Evolutionary conservation across 1,140 invertebrate genomes (phyloP).

Genomic region (Drosophila bocki): DNA sequence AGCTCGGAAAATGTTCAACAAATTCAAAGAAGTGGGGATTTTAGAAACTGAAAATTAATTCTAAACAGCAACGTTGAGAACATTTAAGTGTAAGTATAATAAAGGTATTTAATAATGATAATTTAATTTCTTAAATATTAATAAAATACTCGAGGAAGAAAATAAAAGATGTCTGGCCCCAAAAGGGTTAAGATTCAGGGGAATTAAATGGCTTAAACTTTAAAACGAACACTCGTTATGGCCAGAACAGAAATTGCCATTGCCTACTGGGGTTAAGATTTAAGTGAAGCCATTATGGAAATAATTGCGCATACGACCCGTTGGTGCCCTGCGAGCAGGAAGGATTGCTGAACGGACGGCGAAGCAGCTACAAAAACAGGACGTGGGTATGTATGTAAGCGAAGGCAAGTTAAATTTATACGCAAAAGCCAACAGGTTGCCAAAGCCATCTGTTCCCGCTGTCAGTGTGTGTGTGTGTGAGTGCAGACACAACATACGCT

Average conservation of each 20-base stretch:
- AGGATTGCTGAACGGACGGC: slow-evolving; percentile 11
- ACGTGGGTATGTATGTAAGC: slow-evolving; percentile 12
- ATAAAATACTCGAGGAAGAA: not conserved
- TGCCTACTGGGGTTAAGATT: slow-evolving; percentile 34
- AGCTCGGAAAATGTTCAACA: not conserved
- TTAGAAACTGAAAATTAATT: no score
- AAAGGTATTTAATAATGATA: accelerated
- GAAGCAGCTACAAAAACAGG: slow-evolving; percentile 13
- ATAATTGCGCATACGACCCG: slow-evolving; percentile 50
- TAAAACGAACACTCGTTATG: not conserved
- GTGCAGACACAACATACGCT: slow-evolving; percentile 12
- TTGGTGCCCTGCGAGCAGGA: slow-evolving; percentile 33
- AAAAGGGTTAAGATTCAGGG: not conserved
- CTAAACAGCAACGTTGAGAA: no score
- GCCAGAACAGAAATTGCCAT: not conserved
- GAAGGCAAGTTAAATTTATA: slow-evolving; percentile 41
- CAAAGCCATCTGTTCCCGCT: slow-evolving; percentile 55
- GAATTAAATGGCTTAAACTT: not conserved
- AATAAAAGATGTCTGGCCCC: not conserved
- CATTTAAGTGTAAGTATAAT: not conserved
- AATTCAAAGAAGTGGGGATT: not conserved
- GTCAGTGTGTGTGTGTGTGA: slow-evolving; percentile 8
- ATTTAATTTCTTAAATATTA: not conserved
- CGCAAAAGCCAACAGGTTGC: slow-evolving; percentile 69
- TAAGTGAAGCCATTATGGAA: slow-evolving; percentile 42